A percentile compares a stretch with the other conserved stretches of the same genome.
These are phyloP conservation scores for Pristis pectinata DNA, from an alignment of 2,797 vertebrate genomes.

Conservation along the genomic window DNA sequence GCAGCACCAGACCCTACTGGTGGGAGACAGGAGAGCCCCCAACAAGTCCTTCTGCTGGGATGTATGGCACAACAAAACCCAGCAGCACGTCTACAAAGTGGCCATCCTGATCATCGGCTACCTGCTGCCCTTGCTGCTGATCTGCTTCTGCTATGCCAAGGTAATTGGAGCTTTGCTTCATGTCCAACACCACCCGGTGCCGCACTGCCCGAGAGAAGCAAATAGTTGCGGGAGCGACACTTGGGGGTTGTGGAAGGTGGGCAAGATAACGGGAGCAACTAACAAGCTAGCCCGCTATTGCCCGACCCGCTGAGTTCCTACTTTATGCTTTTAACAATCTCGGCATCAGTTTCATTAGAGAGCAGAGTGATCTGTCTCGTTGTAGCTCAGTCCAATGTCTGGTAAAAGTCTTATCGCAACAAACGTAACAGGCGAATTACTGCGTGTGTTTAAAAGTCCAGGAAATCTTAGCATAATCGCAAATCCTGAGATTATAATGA, in stretches of 20 bases:
- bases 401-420: neutral
- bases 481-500: no score
- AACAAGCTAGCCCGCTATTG: no score
- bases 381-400: neutral
- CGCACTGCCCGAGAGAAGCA: neutral
- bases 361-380: neutral
- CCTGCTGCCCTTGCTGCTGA: slow-evolving; percentile 71
- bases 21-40: slow-evolving; percentile 56
- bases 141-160: slow-evolving; percentile 74
- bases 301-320: no score
- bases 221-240: neutral
- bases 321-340: no score
- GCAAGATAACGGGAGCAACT: neutral
- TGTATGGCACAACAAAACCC: slow-evolving; percentile 54
- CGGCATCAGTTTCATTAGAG: neutral
- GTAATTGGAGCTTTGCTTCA: slow-evolving; percentile 49
- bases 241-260: neutral
- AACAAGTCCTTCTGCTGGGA: slow-evolving; percentile 82
- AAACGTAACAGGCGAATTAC: neutral
- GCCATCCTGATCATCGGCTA: slow-evolving; percentile 66
- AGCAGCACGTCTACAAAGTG: slow-evolving; percentile 61
- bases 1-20: slow-evolving; percentile 63
- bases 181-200: neutral
- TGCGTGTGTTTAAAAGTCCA: neutral
- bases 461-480: neutral